Percentiles rank a stretch among this genome's conserved stretches.
Conservation (phyloP, 2,888 invertebrate genomes). For the Lithophane socia region DNA sequence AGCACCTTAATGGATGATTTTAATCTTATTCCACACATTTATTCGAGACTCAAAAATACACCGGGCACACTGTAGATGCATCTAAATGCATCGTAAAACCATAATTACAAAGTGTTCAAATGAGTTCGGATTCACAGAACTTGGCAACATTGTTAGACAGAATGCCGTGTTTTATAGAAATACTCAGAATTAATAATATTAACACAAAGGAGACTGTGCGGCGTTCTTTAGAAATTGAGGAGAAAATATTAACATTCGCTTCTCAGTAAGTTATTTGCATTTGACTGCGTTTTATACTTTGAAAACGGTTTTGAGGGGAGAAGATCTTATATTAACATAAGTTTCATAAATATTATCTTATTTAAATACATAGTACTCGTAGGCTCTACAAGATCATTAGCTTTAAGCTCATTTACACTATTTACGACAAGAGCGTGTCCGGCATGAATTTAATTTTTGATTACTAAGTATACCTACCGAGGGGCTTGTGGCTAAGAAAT, state of each 20-base stretch:
- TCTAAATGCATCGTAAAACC: conserved; percentile 56
- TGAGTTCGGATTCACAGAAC: conserved; percentile 52
- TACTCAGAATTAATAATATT: conserved; percentile 62
- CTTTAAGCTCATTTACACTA: background rate
- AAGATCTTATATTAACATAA: background rate
- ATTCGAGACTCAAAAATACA: background rate
- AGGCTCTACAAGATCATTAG: background rate
- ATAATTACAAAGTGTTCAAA: conserved; percentile 47
- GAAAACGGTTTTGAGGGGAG: background rate
- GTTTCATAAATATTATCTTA: background rate
- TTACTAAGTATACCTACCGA: too few species aligned
- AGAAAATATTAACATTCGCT: conserved; percentile 51
- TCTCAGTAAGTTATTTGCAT: conserved; percentile 46
- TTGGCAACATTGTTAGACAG: conserved; percentile 44
- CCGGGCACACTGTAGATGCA: conserved; percentile 21
- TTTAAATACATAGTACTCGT: background rate
- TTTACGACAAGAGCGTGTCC: background rate
- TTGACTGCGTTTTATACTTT: conserved; percentile 31
- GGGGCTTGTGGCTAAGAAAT: too few species aligned
- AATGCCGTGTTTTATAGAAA: conserved; percentile 55
- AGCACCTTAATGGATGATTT: background rate
- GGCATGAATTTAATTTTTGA: too few species aligned
- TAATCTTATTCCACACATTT: background rate
- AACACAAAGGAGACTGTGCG: conserved; percentile 48
- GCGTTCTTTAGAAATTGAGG: conserved; percentile 54